Conservation (phyloP, 92 coral and sea anemone species). For the Blastomussa wellsi region DNA sequence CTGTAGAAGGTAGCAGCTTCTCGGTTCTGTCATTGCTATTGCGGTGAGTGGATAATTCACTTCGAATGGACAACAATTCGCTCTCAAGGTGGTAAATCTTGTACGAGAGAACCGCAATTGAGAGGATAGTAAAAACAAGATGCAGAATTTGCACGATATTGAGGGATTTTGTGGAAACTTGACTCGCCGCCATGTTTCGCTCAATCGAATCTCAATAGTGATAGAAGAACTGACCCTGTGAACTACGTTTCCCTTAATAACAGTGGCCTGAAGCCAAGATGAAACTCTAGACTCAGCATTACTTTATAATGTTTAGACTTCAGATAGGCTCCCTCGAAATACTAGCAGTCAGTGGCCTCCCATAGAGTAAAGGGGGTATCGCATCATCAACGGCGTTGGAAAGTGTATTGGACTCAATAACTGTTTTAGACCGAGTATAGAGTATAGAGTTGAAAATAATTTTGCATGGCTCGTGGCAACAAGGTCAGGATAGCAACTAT, state of each 20-base stretch:
- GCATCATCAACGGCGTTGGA: no score
- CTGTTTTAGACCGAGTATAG: no score
- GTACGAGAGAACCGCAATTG: conserved; percentile 17
- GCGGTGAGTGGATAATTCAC: not conserved
- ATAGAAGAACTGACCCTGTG: not conserved
- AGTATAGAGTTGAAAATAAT: no score
- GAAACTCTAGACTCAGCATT: not conserved
- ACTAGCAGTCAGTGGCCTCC: no score
- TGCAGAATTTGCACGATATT: conserved; percentile 1
- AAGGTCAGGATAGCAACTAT: no score
- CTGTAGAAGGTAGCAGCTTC: not conserved
- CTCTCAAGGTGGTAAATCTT: conserved; percentile 24
- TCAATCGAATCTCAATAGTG: no score
- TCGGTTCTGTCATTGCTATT: not conserved
- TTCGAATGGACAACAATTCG: conserved; percentile 17
- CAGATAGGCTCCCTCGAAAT: not conserved
- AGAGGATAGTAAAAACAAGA: conserved; percentile 18
- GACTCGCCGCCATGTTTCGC: conserved; percentile 18
- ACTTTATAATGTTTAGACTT: not conserved
- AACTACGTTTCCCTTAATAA: not conserved
- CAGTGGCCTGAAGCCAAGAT: not conserved
- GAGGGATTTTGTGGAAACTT: not conserved
- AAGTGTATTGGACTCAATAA: no score
- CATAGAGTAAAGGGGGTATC: no score
- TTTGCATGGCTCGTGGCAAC: no score